Conservation (phyloP, 2,113 vertebrate genomes). For the Leucosticte australis region DNA sequence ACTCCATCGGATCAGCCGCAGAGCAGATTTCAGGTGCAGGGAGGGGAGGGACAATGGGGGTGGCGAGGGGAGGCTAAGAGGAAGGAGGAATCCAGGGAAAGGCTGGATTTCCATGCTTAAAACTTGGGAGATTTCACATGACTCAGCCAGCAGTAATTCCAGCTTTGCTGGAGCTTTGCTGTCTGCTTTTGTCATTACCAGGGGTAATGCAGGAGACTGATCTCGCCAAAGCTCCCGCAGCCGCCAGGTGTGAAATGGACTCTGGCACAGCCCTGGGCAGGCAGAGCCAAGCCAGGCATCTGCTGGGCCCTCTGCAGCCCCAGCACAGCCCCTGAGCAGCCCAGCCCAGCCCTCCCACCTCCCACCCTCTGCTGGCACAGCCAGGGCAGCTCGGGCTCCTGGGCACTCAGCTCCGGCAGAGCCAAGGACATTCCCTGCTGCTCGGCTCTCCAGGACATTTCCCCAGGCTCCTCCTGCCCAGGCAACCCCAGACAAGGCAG, state of each 20-base stretch:
- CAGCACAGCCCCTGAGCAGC: rapidly evolving
- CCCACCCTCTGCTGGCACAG: neutral
- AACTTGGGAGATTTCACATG: slow-evolving; percentile 53
- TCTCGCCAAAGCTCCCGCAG: slow-evolving; percentile 55
- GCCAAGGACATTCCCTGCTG: neutral
- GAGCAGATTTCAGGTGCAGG: slow-evolving; percentile 50
- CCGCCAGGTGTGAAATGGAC: slow-evolving; percentile 60
- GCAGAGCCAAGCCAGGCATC: neutral
- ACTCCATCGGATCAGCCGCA: slow-evolving; percentile 31
- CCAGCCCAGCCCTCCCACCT: neutral
- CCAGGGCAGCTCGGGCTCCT: rapidly evolving
- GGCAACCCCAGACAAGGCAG: neutral
- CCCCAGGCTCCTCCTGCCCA: neutral
- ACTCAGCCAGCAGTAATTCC: slow-evolving; percentile 65
- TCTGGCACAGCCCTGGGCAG: neutral
- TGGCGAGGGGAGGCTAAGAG: neutral
- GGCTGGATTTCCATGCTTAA: slow-evolving; percentile 51
- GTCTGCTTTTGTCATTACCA: slow-evolving; percentile 82
- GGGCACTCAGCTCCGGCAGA: rapidly evolving
- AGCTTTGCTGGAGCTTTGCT: slow-evolving; percentile 68
- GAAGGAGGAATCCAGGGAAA: slow-evolving; percentile 45
- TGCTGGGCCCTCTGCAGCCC: neutral
- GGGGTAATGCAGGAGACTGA: slow-evolving; percentile 61
- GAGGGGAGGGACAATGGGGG: neutral
- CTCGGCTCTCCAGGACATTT: too few species aligned